These are phyloP conservation scores for Sycophila texana DNA, from an alignment of 2,888 invertebrate species.

Conservation along the genomic window DNA sequence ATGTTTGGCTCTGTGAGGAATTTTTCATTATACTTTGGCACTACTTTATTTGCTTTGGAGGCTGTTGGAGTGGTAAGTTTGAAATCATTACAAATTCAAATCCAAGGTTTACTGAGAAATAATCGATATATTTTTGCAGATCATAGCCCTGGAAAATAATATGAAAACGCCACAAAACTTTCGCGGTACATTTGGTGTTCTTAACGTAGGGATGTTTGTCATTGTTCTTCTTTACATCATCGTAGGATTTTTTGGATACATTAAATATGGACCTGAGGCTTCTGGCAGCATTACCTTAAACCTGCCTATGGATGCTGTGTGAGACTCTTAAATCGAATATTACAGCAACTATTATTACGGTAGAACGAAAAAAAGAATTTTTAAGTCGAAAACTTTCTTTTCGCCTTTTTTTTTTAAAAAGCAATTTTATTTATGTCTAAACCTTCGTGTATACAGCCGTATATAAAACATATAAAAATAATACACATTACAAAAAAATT, in stretches of 20 bases:
- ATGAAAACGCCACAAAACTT: conserved; percentile 91
- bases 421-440: conserved; percentile 37
- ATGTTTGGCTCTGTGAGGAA: conserved; percentile 76
- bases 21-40: conserved; percentile 89
- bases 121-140: conserved; percentile 77
- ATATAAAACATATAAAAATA: too few relatives aligned
- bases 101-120: background rate
- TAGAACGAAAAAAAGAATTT: conserved; percentile 33
- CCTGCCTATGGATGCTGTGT: conserved; percentile 81
- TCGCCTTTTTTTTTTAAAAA: background rate
- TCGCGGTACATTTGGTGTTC: conserved; percentile 85
- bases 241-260: conserved; percentile 90
- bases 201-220: conserved; percentile 88
- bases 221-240: conserved; percentile 86
- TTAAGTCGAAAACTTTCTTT: conserved; percentile 58
- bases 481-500: too few relatives aligned
- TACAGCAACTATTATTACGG: conserved; percentile 39
- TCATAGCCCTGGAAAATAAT: conserved; percentile 92
- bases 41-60: conserved; percentile 92
- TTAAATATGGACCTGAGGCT: conserved; percentile 84
- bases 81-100: background rate
- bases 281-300: conserved; percentile 89
- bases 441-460: too few relatives aligned
- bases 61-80: conserved; percentile 86
- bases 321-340: conserved; percentile 65